These are phyloP conservation scores for Volucella inanis DNA, from an alignment of 2,888 invertebrate species.

Conservation along the genomic window DNA sequence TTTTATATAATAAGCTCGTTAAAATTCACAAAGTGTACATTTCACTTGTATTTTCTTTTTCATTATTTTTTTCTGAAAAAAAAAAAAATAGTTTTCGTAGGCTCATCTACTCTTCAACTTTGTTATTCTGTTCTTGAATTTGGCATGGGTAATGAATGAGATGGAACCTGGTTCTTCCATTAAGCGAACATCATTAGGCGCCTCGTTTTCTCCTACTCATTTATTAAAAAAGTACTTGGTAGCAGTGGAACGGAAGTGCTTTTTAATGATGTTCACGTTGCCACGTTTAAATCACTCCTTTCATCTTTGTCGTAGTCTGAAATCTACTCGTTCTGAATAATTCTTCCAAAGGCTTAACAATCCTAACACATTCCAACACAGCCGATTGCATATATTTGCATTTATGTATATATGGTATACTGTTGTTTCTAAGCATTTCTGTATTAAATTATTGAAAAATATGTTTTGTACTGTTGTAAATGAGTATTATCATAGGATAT, in stretches of 20 bases:
- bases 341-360: slow-evolving; percentile 22
- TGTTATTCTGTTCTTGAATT: slow-evolving; percentile 68
- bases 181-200: slow-evolving; percentile 70
- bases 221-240: slow-evolving; percentile 68
- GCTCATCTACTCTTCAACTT: slow-evolving; percentile 51
- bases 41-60: slow-evolving; percentile 39
- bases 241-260: slow-evolving; percentile 65
- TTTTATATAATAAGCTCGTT: slow-evolving; percentile 63
- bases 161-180: slow-evolving; percentile 56
- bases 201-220: slow-evolving; percentile 65
- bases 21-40: slow-evolving; percentile 72
- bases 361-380: not conserved
- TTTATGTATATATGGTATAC: not conserved
- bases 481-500: too few species aligned
- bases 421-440: too few species aligned
- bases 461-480: too few species aligned
- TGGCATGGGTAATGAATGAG: slow-evolving; percentile 70
- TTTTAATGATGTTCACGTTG: slow-evolving; percentile 68
- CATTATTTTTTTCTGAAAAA: not conserved
- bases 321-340: slow-evolving; percentile 23
- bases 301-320: slow-evolving; percentile 26
- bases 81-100: slow-evolving; percentile 54
- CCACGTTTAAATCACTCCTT: slow-evolving; percentile 43
- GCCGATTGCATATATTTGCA: not conserved
- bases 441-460: too few species aligned